Conservation (phyloP, 2,888 invertebrate genomes). For the Calephelis perditalis region DNA sequence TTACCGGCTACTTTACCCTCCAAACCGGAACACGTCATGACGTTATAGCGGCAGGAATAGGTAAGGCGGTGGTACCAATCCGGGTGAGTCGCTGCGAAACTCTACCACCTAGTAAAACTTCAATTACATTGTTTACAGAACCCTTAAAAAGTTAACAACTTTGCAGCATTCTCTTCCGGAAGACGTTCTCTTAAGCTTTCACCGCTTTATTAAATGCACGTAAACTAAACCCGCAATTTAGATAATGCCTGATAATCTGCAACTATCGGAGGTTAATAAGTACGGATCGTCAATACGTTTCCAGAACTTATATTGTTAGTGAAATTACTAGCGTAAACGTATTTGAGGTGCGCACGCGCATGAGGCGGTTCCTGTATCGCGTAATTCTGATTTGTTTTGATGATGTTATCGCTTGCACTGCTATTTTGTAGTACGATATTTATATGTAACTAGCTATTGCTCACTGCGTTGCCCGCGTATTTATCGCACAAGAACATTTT, state of each 20-base stretch:
- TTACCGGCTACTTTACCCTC: no score
- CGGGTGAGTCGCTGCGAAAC: no score
- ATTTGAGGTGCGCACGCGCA: constrained; percentile 16
- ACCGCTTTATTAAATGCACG: constrained; percentile 4
- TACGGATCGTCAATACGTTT: constrained; percentile 6
- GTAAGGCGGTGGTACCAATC: no score
- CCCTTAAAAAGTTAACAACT: no score
- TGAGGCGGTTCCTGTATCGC: constrained; percentile 17
- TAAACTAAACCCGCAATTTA: background rate
- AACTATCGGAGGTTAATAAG: constrained; percentile 10
- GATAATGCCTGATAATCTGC: constrained; percentile 8
- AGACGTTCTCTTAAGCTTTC: constrained; percentile 2
- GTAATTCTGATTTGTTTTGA: constrained; percentile 27
- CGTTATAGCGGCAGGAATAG: no score
- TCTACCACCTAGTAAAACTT: no score
- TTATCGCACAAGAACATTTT: no score
- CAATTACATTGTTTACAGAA: no score
- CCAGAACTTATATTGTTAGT: constrained; percentile 22
- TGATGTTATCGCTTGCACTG: constrained; percentile 28
- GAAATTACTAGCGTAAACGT: constrained; percentile 29
- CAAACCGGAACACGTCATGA: no score
- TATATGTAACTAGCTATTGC: no score
- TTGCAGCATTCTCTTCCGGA: no score
- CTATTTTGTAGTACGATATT: constrained; percentile 21
- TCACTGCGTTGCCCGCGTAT: no score